These are phyloP conservation scores for Drosophila bocqueti DNA, from an alignment of 1,140 invertebrate species.

Conservation along the genomic window DNA sequence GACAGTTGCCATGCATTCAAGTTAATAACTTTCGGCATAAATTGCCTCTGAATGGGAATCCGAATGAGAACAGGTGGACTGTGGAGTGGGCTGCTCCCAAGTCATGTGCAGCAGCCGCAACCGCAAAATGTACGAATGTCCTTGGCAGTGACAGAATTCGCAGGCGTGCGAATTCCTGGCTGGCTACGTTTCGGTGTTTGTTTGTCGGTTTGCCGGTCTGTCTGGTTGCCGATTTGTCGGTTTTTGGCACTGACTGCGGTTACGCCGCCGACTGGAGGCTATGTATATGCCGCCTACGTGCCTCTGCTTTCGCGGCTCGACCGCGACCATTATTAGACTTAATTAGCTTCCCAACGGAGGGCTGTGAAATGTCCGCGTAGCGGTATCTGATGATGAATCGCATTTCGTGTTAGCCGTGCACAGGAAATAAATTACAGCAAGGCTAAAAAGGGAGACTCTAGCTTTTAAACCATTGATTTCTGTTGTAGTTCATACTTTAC, in stretches of 20 bases:
- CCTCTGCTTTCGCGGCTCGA: constrained; percentile 27
- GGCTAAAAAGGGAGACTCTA: not conserved
- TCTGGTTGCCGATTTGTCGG: constrained; percentile 12
- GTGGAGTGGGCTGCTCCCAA: not conserved
- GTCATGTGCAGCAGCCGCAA: constrained; percentile 65
- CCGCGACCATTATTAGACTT: constrained; percentile 65
- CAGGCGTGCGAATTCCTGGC: constrained; percentile 12
- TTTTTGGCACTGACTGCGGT: constrained; percentile 55
- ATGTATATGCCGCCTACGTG: constrained; percentile 6
- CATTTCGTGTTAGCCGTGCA: not conserved
- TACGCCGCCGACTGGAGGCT: constrained; percentile 2
- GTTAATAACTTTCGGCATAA: constrained; percentile 72
- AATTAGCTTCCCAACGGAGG: constrained; percentile 56
- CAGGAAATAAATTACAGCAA: not conserved
- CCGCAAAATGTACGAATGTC: constrained; percentile 62
- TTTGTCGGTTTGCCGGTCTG: constrained; percentile 16
- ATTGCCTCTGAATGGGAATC: constrained; percentile 56
- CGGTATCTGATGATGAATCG: constrained; percentile 16
- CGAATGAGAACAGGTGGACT: not conserved
- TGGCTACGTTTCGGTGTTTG: constrained; percentile 6
- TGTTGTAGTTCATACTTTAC: not conserved
- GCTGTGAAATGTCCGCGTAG: constrained; percentile 9
- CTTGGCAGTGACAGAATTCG: constrained; percentile 59
- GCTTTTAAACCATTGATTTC: not conserved
- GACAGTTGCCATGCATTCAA: constrained; percentile 29